phyloP scores from a whole-genome alignment of 2,113 vertebrate species.

The Orientallactaga bullata region DNA sequence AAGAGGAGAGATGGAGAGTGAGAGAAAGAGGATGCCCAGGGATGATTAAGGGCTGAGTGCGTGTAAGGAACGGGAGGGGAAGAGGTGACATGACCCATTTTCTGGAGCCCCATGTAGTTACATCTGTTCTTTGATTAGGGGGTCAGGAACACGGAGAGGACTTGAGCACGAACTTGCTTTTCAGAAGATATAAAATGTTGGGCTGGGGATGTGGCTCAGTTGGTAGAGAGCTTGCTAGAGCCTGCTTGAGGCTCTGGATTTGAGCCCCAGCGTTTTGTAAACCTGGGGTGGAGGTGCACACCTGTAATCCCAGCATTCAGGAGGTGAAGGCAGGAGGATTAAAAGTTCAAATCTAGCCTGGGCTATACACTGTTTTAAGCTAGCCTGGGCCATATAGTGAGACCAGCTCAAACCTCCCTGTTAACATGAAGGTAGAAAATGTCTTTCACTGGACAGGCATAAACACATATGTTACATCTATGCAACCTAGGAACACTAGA shows the following conservation, averaged over 20 bases:
- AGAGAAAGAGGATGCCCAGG: not conserved
- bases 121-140: slow-evolving; percentile 5
- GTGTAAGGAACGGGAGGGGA: not conserved
- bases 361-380: not conserved
- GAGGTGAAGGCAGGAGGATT: too few relatives aligned
- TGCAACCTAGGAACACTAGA: not conserved
- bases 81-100: not conserved
- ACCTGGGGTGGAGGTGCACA: not conserved
- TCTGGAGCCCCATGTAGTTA: not conserved
- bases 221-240: too few relatives aligned
- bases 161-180: not conserved
- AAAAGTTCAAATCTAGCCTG: not conserved
- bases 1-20: not conserved
- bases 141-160: not conserved
- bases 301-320: not conserved
- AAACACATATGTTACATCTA: not conserved
- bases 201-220: not conserved
- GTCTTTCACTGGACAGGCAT: not conserved
- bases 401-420: not conserved
- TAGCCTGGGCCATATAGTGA: not conserved
- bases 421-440: slow-evolving; percentile 14
- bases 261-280: too few relatives aligned
- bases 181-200: not conserved
- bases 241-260: not conserved
- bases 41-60: not conserved